Evolutionary conservation across 2,888 invertebrate species (phyloP).

Genomic region (Sarcophaga subvicina): DNA sequence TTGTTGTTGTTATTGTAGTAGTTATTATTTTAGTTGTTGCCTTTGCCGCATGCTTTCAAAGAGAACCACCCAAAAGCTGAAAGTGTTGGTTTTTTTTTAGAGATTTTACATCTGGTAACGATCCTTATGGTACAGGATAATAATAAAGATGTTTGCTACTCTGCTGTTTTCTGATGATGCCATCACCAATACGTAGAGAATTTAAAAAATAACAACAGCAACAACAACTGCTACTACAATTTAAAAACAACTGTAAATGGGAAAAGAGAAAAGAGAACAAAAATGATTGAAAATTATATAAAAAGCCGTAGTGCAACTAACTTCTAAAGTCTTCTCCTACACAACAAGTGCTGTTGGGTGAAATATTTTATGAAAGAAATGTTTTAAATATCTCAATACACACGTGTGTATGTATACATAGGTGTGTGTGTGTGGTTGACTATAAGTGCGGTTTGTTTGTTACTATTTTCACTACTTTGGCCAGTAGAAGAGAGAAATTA

Average conservation of each 20-base stretch:
- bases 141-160: not conserved
- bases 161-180: not conserved
- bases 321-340: slow-evolving; percentile 46
- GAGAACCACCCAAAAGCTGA: not conserved
- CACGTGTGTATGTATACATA: not conserved
- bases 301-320: slow-evolving; percentile 46
- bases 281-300: slow-evolving; percentile 15
- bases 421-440: not conserved
- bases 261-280: not conserved
- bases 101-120: slow-evolving; percentile 27
- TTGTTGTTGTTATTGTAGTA: slow-evolving; percentile 1
- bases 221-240: not conserved
- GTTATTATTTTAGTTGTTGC: not conserved
- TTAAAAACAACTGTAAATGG: slow-evolving; percentile 9
- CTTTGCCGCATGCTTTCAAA: not conserved
- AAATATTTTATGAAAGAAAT: slow-evolving; percentile 45
- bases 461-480: slow-evolving; percentile 20
- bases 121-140: not conserved
- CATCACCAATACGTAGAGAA: not conserved
- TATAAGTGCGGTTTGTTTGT: slow-evolving; percentile 26
- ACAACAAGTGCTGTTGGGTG: slow-evolving; percentile 55
- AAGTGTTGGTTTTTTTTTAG: slow-evolving; percentile 24
- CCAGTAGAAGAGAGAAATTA: not conserved
- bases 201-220: not conserved
- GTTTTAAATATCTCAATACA: too few relatives aligned